A percentile compares a stretch with the other conserved stretches of the same genome.
Conservation (phyloP, 2,113 vertebrate genomes). For the Tupaia chinensis region DNA sequence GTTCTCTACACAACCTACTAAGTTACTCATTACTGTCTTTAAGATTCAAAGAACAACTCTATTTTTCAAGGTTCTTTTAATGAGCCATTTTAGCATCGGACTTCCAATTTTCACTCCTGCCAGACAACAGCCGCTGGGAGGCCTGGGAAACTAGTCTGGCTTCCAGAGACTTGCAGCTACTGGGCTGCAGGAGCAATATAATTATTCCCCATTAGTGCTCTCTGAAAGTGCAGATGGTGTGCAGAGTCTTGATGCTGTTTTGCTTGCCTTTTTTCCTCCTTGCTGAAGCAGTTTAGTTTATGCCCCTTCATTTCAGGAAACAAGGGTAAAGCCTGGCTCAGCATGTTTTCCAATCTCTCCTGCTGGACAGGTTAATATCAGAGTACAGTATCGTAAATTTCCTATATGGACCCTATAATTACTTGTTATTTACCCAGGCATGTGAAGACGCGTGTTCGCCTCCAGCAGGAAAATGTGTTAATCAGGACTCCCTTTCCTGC, state of each 20-base stretch:
- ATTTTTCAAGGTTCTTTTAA: slow-evolving; percentile 72
- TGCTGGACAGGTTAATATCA: slow-evolving; percentile 47
- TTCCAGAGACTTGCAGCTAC: slow-evolving; percentile 34
- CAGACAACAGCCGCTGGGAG: slow-evolving; percentile 54
- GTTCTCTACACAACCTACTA: slow-evolving; percentile 24
- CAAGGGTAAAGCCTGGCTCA: slow-evolving; percentile 24
- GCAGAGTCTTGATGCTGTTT: not conserved
- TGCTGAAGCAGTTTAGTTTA: slow-evolving; percentile 28
- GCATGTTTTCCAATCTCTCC: not conserved
- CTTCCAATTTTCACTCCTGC: slow-evolving; percentile 67
- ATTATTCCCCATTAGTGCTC: slow-evolving; percentile 74
- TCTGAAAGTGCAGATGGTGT: slow-evolving; percentile 34
- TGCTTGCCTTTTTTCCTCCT: not conserved
- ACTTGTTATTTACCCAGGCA: slow-evolving; percentile 40
- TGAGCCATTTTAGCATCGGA: slow-evolving; percentile 64
- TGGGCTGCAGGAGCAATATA: slow-evolving; percentile 48
- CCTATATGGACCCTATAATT: slow-evolving; percentile 25
- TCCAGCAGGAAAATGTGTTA: slow-evolving; percentile 49
- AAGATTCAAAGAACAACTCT: slow-evolving; percentile 61
- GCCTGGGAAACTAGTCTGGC: slow-evolving; percentile 4
- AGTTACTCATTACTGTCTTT: slow-evolving; percentile 53
- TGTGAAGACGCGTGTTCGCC: not conserved
- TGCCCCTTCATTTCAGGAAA: slow-evolving; percentile 55
- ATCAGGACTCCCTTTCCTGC: slow-evolving; percentile 51
- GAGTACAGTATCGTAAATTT: not conserved